Evolutionary conservation across 2,888 invertebrate genomes (phyloP).

Genomic region (Sturmia bella): DNA sequence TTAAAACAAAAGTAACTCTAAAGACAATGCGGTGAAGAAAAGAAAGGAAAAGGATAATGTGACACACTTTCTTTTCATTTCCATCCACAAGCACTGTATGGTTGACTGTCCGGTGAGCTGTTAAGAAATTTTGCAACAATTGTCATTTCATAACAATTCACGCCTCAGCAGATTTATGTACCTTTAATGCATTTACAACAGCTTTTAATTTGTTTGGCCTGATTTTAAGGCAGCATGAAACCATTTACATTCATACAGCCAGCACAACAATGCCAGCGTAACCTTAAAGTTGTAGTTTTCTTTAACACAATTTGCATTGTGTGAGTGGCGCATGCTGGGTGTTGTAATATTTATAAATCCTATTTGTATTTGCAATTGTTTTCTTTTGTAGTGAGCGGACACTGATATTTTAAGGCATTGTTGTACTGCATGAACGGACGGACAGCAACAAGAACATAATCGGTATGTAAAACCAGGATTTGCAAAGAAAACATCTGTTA

Average conservation of each 20-base stretch:
- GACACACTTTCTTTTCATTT: constrained; percentile 61
- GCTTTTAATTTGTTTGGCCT: constrained; percentile 54
- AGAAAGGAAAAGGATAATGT: constrained; percentile 52
- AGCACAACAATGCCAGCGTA: constrained; percentile 33
- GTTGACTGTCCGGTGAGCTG: background rate
- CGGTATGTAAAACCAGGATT: constrained; percentile 26
- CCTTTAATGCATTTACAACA: background rate
- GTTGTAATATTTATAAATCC: constrained; percentile 77
- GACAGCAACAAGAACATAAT: constrained; percentile 49
- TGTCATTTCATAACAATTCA: constrained; percentile 75
- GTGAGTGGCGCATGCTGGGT: constrained; percentile 74
- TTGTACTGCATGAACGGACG: constrained; percentile 5
- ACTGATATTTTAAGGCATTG: constrained; percentile 19
- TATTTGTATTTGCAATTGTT: constrained; percentile 71
- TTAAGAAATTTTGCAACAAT: constrained; percentile 61
- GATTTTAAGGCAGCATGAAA: constrained; percentile 69
- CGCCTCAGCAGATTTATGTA: constrained; percentile 70
- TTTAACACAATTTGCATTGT: constrained; percentile 62
- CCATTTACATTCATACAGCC: constrained; percentile 40
- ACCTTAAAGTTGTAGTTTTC: constrained; percentile 41
- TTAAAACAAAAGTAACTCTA: background rate
- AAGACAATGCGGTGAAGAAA: background rate
- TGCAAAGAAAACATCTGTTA: constrained; percentile 62
- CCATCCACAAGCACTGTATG: constrained; percentile 29
- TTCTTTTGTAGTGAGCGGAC: constrained; percentile 12